Percentiles rank a stretch among this genome's conserved stretches.
Conservation (phyloP, 2,113 vertebrate genomes). For the Gopherus evgoodei region DNA sequence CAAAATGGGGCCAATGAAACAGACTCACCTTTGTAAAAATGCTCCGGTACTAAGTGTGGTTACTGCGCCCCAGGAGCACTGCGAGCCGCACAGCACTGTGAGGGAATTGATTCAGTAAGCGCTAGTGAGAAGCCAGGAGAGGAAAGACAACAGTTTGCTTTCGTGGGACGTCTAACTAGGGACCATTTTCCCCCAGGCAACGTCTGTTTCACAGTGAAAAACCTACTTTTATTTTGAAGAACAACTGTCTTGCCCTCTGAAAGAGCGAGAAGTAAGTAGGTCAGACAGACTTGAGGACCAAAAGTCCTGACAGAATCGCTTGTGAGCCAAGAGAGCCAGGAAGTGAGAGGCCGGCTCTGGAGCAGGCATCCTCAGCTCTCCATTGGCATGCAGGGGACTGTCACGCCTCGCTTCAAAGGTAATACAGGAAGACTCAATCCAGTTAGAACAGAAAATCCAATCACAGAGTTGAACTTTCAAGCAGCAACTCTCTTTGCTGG, state of each 20-base stretch:
- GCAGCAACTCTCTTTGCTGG: not conserved
- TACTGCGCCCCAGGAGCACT: not conserved
- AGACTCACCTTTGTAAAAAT: not conserved
- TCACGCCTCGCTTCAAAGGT: not conserved
- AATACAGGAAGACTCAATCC: not conserved
- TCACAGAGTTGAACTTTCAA: not conserved
- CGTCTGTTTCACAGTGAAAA: not conserved
- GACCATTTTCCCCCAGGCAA: not conserved
- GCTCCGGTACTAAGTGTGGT: not conserved
- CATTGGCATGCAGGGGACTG: accelerated
- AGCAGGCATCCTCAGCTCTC: not conserved
- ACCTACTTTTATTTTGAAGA: conserved; percentile 29
- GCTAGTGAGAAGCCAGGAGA: not conserved
- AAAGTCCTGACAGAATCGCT: conserved; percentile 1
- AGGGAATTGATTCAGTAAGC: not conserved
- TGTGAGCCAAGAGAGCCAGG: not conserved
- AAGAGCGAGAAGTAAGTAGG: conserved; percentile 26
- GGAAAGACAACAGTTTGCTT: not conserved
- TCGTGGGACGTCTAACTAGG: not conserved
- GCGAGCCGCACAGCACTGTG: accelerated
- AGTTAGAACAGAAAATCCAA: not conserved
- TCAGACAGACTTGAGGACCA: conserved; percentile 9
- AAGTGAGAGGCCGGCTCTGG: conserved; percentile 40
- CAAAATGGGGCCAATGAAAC: not conserved
- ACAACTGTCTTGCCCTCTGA: conserved; percentile 9